A percentile compares a stretch with the other conserved stretches of the same genome.
Conservation (phyloP, 2,797 vertebrate genomes). For the Remorina albescens region DNA sequence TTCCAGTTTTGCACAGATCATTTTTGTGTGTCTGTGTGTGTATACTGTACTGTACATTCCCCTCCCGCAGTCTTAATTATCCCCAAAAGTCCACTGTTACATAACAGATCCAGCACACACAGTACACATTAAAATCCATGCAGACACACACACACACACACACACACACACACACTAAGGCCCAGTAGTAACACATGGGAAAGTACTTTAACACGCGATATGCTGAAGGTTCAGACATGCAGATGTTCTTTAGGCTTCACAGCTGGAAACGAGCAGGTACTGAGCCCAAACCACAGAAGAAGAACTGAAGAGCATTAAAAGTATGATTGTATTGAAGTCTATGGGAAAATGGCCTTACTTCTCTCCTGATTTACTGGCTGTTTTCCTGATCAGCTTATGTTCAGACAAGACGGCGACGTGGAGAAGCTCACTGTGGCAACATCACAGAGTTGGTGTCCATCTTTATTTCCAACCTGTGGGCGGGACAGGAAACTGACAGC, state of each 20-base stretch:
- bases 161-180: not conserved
- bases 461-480: no score
- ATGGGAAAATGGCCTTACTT: no score
- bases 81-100: slow-evolving; percentile 30
- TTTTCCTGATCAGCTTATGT: no score
- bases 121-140: not conserved
- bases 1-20: not conserved
- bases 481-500: no score
- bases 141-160: not conserved
- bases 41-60: slow-evolving; percentile 37
- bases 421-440: no score
- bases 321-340: no score
- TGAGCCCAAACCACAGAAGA: no score
- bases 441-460: no score
- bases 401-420: no score
- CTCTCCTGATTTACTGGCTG: no score
- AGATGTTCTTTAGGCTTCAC: not conserved
- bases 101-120: slow-evolving; percentile 25
- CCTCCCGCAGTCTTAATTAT: slow-evolving; percentile 51
- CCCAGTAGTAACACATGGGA: slow-evolving; percentile 18
- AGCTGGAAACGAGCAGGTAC: not conserved
- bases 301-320: no score
- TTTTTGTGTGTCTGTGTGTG: slow-evolving; percentile 17
- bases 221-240: not conserved
- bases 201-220: slow-evolving; percentile 26